phyloP scores from a whole-genome alignment of 2,113 vertebrate species.

The Leptocoma aspasia region DNA sequence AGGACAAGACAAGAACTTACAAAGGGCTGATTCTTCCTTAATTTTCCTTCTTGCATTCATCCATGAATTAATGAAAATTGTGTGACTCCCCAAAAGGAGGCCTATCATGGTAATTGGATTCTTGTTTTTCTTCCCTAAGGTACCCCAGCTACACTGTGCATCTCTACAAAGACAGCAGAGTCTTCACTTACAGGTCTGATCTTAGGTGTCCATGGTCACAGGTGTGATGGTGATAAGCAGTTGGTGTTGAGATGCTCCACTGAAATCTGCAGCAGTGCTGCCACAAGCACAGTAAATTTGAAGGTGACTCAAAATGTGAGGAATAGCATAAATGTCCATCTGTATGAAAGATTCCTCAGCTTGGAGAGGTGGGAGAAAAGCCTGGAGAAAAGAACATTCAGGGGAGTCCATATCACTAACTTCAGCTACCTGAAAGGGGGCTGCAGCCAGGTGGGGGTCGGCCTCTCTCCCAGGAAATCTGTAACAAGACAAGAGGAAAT shows the following conservation, averaged over 20 bases:
- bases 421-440: not conserved
- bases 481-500: not conserved
- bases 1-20: not conserved
- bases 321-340: not conserved
- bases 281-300: not conserved
- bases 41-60: not conserved
- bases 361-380: not conserved
- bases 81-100: not conserved
- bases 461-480: not conserved
- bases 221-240: not conserved
- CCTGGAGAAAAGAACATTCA: not conserved
- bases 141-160: too few relatives aligned
- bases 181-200: not conserved
- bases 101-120: not conserved
- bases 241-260: not conserved
- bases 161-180: not conserved
- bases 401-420: too few relatives aligned
- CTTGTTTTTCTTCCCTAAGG: not conserved
- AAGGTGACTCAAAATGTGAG: not conserved
- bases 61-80: not conserved
- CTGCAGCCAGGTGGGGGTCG: rapidly evolving
- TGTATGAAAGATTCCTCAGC: not conserved
- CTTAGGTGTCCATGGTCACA: not conserved
- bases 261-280: not conserved
- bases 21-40: not conserved